Percentiles rank a stretch among this genome's conserved stretches.
These are phyloP conservation scores for Drosophila prolongata DNA, from an alignment of 2,888 invertebrate species.

Conservation along the genomic window DNA sequence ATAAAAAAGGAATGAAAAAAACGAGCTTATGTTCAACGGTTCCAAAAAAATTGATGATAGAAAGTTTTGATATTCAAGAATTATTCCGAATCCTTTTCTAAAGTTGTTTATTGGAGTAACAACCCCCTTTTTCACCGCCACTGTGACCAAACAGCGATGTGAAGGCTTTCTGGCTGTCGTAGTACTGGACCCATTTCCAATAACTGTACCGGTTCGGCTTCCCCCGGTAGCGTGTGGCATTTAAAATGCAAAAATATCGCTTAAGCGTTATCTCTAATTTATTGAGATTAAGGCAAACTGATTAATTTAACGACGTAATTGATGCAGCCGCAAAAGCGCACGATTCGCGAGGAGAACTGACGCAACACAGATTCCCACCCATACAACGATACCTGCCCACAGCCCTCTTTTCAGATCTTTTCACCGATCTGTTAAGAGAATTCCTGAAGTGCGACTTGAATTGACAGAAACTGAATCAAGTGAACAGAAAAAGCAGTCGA, in stretches of 20 bases:
- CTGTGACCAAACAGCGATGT: neutral
- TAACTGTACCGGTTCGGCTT: slow-evolving; percentile 44
- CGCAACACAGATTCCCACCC: slow-evolving; percentile 21
- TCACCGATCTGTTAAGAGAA: slow-evolving; percentile 17
- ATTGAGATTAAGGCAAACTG: slow-evolving; percentile 53
- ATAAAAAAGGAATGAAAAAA: too few relatives aligned
- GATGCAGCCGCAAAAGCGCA: slow-evolving; percentile 51
- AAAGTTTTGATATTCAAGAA: too few relatives aligned
- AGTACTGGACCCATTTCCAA: slow-evolving; percentile 39
- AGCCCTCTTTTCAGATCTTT: slow-evolving; percentile 10
- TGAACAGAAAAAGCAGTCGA: neutral
- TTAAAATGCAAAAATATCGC: slow-evolving; percentile 47
- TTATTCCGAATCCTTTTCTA: too few relatives aligned
- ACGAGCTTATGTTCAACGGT: too few relatives aligned
- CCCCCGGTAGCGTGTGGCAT: slow-evolving; percentile 43
- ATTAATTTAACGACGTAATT: slow-evolving; percentile 70
- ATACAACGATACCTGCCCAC: slow-evolving; percentile 25
- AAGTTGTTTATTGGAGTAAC: neutral
- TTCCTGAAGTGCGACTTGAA: slow-evolving; percentile 46
- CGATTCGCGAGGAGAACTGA: slow-evolving; percentile 20
- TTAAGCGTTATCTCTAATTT: slow-evolving; percentile 49
- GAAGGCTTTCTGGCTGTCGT: slow-evolving; percentile 13
- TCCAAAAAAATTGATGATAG: too few relatives aligned
- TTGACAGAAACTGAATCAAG: slow-evolving; percentile 20
- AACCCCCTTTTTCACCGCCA: neutral